These are phyloP conservation scores for Chiloscyllium plagiosum DNA, from an alignment of 2,113 vertebrate species.

Conservation along the genomic window DNA sequence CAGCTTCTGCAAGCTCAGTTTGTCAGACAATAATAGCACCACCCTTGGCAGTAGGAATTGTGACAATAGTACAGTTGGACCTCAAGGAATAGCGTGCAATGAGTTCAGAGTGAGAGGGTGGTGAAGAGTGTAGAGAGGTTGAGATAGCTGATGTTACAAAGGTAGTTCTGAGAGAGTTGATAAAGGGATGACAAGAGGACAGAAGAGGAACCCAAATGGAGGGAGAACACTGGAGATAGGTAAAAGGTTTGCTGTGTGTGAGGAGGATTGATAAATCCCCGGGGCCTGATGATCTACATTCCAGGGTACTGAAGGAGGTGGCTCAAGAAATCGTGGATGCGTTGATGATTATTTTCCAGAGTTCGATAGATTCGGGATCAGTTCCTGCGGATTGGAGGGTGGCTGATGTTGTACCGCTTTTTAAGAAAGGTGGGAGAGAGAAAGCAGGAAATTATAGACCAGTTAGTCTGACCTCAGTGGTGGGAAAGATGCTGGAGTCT, in stretches of 20 bases:
- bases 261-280: not conserved
- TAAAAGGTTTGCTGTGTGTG: not conserved
- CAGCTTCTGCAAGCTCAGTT: not conserved
- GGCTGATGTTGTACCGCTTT: too few species aligned
- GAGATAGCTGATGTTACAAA: not conserved
- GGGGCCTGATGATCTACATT: too few species aligned
- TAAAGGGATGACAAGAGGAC: not conserved
- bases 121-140: not conserved
- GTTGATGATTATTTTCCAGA: too few species aligned
- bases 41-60: not conserved
- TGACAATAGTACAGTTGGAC: not conserved
- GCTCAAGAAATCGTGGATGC: too few species aligned
- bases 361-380: too few species aligned
- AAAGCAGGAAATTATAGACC: too few species aligned
- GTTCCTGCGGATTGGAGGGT: too few species aligned
- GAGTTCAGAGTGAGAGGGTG: not conserved
- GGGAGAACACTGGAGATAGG: not conserved
- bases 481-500: too few species aligned
- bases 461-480: too few species aligned
- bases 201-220: not conserved
- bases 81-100: not conserved
- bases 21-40: not conserved
- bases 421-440: too few species aligned
- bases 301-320: too few species aligned
- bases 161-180: not conserved